Evolutionary conservation across 2,113 vertebrate genomes (phyloP).

Genomic region (Sialia sialis): DNA sequence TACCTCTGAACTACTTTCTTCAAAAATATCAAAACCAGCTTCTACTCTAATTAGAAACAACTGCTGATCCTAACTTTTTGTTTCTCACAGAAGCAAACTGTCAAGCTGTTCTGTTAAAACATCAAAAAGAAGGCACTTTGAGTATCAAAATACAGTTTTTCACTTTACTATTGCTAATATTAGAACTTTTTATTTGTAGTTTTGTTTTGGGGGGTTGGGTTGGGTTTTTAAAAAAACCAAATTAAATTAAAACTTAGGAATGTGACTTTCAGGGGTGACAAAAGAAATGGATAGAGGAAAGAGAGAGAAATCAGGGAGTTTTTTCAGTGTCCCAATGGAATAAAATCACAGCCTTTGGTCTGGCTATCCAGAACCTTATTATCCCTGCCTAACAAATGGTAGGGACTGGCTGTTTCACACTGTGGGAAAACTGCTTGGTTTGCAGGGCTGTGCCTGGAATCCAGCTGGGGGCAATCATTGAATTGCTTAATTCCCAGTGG

Average conservation of each 20-base stretch:
- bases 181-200: neutral
- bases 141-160: neutral
- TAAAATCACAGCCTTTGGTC: neutral
- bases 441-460: neutral
- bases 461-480: neutral
- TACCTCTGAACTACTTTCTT: neutral
- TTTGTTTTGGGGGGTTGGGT: neutral
- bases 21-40: neutral
- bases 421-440: neutral
- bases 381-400: neutral
- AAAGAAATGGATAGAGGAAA: neutral
- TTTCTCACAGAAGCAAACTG: neutral
- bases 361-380: neutral
- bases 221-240: neutral
- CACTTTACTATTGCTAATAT: neutral
- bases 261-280: neutral
- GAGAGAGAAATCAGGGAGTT: neutral
- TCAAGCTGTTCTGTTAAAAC: neutral
- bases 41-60: neutral
- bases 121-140: neutral
- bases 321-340: neutral
- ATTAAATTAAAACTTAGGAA: neutral
- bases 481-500: neutral
- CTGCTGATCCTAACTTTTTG: neutral
- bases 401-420: neutral